Conservation (phyloP, 2,888 invertebrate genomes). For the Rhopalosiphum nymphaeae region DNA sequence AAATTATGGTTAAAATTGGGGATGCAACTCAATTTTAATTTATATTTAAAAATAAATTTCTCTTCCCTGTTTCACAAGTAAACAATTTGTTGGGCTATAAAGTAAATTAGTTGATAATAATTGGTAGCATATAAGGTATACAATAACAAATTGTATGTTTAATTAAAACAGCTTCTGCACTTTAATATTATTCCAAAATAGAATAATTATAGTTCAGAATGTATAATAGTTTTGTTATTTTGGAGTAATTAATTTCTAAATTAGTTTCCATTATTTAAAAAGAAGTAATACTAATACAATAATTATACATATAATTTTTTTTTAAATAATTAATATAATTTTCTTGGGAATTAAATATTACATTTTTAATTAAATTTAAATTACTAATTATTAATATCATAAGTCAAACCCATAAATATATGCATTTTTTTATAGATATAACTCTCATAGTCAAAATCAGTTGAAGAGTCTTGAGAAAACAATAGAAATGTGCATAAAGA, state of each 20-base stretch:
- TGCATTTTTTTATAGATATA: conserved; percentile 38
- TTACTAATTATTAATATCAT: not conserved
- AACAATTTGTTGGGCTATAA: not conserved
- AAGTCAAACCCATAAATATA: not conserved
- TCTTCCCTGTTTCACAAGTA: not conserved
- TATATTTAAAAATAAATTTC: not conserved
- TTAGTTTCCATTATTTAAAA: not conserved
- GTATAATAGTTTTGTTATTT: not conserved
- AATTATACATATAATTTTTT: no score
- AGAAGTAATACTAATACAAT: not conserved
- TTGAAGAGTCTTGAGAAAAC: conserved; percentile 70
- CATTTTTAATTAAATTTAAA: not conserved
- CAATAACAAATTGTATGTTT: not conserved
- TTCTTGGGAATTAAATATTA: not conserved
- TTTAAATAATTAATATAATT: no score
- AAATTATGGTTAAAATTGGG: not conserved
- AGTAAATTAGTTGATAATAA: not conserved
- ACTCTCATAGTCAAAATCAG: conserved; percentile 24
- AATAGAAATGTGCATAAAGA: conserved; percentile 76
- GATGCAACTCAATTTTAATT: not conserved
- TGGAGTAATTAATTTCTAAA: not conserved
- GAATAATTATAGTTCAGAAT: not conserved
- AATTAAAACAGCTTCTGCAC: not conserved
- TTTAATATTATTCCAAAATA: not conserved
- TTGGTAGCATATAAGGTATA: not conserved